phyloP scores from a whole-genome alignment of 2,888 invertebrate species.

The Ormyrus labotus region DNA sequence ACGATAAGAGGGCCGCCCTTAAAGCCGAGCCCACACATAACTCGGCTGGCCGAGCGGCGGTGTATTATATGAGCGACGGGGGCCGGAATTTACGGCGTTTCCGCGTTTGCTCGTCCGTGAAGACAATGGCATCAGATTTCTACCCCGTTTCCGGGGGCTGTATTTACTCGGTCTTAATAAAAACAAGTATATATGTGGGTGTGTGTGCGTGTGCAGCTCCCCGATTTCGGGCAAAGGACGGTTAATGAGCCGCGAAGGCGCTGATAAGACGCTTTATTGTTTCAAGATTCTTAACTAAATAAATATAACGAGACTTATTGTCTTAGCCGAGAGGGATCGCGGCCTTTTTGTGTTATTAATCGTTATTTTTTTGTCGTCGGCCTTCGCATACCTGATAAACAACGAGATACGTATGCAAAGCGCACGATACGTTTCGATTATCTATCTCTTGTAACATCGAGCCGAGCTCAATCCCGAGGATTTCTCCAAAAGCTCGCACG shows the following conservation, averaged over 20 bases:
- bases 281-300: slow-evolving; percentile 32
- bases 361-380: too few species aligned
- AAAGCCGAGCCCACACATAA: slow-evolving; percentile 18
- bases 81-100: slow-evolving; percentile 62
- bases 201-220: background rate
- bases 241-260: slow-evolving; percentile 32
- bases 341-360: too few species aligned
- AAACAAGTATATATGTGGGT: slow-evolving; percentile 9
- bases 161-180: background rate
- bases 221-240: background rate
- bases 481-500: too few species aligned
- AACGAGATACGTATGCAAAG: too few species aligned
- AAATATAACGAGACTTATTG: too few species aligned
- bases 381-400: too few species aligned
- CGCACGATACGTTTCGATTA: too few species aligned
- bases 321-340: too few species aligned
- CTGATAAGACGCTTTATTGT: slow-evolving; percentile 33
- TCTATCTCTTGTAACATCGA: too few species aligned
- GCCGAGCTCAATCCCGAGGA: too few species aligned
- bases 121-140: slow-evolving; percentile 59
- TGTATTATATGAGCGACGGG: slow-evolving; percentile 54
- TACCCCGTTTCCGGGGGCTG: slow-evolving; percentile 31
- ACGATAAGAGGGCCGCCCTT: background rate
- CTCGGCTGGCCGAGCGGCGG: background rate
- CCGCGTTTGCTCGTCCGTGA: slow-evolving; percentile 61